phyloP scores from a whole-genome alignment of 2,113 vertebrate genomes.

The Lipotes vexillifer region DNA sequence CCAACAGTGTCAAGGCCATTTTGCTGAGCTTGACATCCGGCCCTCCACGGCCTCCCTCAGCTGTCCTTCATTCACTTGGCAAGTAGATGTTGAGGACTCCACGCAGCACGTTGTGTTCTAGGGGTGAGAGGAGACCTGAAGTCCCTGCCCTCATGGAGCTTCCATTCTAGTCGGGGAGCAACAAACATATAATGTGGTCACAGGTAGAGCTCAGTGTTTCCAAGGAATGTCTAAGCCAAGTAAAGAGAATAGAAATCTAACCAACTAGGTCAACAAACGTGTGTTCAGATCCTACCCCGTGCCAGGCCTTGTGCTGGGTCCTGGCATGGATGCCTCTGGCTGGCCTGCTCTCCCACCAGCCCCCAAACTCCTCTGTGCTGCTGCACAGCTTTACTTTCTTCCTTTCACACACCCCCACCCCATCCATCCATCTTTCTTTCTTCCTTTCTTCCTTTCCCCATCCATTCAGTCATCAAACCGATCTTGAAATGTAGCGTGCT shows the following conservation, averaged over 20 bases:
- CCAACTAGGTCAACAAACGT: not conserved
- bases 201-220: not conserved
- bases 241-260: not conserved
- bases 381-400: not conserved
- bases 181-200: not conserved
- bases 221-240: not conserved
- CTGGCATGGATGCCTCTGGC: not conserved
- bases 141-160: not conserved
- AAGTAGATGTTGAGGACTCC: no score
- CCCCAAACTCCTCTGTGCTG: not conserved
- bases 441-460: not conserved
- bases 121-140: not conserved
- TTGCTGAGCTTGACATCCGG: not conserved
- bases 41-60: no score
- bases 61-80: not conserved
- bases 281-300: no score
- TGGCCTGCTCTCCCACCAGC: not conserved
- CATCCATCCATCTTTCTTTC: not conserved
- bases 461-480: not conserved
- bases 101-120: fast-evolving
- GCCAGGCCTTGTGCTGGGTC: not conserved
- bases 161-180: not conserved
- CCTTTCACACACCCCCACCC: not conserved
- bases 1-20: not conserved
- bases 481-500: not conserved